Evolutionary conservation across 2,888 invertebrate genomes (phyloP), one percentile per base, ranked within the genome.

Genomic region (Metopia argyrocephala): DNA sequence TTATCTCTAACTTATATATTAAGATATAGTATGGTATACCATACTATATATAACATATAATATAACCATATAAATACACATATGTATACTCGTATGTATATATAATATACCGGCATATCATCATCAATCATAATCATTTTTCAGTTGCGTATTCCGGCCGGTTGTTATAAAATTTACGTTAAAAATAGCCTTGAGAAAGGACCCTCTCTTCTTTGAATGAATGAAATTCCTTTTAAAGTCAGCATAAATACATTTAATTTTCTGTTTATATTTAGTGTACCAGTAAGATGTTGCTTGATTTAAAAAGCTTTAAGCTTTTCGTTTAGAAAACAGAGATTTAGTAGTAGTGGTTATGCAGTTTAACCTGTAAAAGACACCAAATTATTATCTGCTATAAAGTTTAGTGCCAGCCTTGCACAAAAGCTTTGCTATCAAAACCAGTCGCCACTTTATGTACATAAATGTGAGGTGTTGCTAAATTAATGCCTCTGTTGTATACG

Each of bases 161-260:
- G 84, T 78, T 81, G 79, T 52, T 75, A n/a, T 48, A n/a, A 7
- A 64, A 56, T 78, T 66, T 83, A 83, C 79, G 83, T 84, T 86
- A 86, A 84, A 86, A 87, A 86, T 87, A 86, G 84, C 86, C 86
- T 87, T 86, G 87, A 83, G 75, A 82, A 75, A 83, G 80, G 59
- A 66, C 74, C 73, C 52, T 59, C 75, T 76, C 6, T 38, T 31
- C 15, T 66, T 59, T 73, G 73, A 84, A 73, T 78, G 83, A 85
- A 82, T 76, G 71, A 76, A 76, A 66, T 82, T 9, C 31, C 45
- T 45, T 15, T 46, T 46, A 45, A 20, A 28, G 20, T 2, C 18
- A 0, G 18, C 6, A 45, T 28, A 28, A 28, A 57, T 45, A 18
- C n/a, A n/a, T 18, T 5, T 56, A 21, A 25, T 6, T 25, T 31